Base-by-base conservation (phyloP, 2,888 invertebrate genomes). In the Odontocolon sp. region DNA sequence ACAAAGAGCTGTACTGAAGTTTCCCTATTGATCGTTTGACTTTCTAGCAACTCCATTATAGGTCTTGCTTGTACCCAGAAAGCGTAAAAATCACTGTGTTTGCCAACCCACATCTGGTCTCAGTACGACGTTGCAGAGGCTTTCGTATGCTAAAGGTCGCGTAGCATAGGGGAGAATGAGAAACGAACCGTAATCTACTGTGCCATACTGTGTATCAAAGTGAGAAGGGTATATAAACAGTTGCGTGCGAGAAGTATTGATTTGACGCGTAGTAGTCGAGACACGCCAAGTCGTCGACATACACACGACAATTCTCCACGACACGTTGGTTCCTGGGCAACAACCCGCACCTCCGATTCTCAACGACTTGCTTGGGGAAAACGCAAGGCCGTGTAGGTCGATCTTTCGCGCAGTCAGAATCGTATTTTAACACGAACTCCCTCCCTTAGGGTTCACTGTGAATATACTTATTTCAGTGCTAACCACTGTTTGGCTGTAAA, bases 201-300 rank as follows among this genome's bases (percentile, higher is more conserved):
- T n/a, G 38, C 11, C 2, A 38, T 47, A 28, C 26, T 21, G 33
- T 23, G 23, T 9, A 18, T 9, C 36, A 54, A 52, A 70, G 33
- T 42, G 16, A 45, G 52, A 36, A 38, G 57, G 47, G 64, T 72
- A 45, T 23, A 26, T 31, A n/a, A 16, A 52, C 54, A 47, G 54
- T 67, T 67, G 73, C 73, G 73, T 73, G 73, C 73, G 26, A 67
- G 73, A 33, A 73, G 73, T 67, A 73, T 73, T 45, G 73, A 73
- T 73, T 73, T 14, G 52, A 73, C 67, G 67, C 67, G 73, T 67
- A 47, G 33, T 14, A 23, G 11, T 1, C 21, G 50, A 28, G 61
- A 61, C 73, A 73, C 73, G 73, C 73, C 9, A 67, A 45, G 67
- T 73, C 73, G 52, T 67, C 59, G 45, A 36, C 11, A 52, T 21